phyloP scores from a whole-genome alignment of 2,888 invertebrate genomes.

The Dysmachus trigonus region DNA sequence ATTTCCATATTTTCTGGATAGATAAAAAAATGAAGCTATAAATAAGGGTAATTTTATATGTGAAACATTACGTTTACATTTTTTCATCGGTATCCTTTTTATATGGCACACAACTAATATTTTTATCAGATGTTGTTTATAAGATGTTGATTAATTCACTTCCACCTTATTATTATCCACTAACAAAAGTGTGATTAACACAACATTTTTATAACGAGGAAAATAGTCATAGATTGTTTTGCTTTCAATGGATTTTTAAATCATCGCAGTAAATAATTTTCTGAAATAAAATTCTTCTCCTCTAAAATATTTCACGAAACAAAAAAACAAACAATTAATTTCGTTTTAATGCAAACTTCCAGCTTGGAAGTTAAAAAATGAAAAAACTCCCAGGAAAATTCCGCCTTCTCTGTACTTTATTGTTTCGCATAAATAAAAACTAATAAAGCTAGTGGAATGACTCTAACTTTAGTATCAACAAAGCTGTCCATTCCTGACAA shows the following conservation, averaged over 20 bases:
- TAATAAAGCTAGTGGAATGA: background rate
- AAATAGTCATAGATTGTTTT: too few species aligned
- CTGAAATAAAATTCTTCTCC: background rate
- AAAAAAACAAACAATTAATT: background rate
- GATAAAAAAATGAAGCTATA: too few species aligned
- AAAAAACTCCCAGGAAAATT: background rate
- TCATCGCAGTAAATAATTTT: background rate
- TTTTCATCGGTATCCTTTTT: too few species aligned
- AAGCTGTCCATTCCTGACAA: background rate
- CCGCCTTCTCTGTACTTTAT: background rate
- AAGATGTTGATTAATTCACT: too few species aligned
- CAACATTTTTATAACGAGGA: too few species aligned
- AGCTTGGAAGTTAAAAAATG: background rate
- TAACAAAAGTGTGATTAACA: too few species aligned
- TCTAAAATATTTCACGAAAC: background rate
- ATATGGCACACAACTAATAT: too few species aligned
- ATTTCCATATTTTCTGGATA: too few species aligned
- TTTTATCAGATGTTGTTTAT: too few species aligned
- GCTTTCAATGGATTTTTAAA: background rate
- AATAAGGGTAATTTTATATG: too few species aligned
- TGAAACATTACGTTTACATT: too few species aligned
- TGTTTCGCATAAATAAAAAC: background rate
- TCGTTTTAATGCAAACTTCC: background rate
- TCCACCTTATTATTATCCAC: too few species aligned
- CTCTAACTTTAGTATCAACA: background rate